These are phyloP conservation scores for Tetramorium simillimum DNA, from an alignment of 1,140 invertebrate genomes.

Conservation along the genomic window DNA sequence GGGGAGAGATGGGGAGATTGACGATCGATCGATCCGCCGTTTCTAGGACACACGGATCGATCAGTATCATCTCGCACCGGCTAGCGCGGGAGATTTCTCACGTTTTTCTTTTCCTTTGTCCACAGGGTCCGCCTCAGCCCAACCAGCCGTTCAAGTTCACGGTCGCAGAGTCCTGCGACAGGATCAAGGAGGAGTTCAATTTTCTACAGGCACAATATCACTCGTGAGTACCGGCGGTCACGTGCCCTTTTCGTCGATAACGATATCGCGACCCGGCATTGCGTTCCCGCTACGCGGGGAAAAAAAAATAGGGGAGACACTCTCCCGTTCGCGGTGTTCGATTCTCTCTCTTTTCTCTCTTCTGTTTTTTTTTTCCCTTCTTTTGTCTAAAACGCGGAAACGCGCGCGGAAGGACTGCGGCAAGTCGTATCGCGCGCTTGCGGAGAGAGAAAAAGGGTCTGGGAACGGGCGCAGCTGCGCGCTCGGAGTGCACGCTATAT, in stretches of 20 bases:
- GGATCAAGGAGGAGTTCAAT: constrained; percentile 96
- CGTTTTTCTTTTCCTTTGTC: constrained; percentile 80
- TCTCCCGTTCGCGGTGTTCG: neutral
- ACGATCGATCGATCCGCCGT: neutral
- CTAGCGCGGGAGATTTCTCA: neutral
- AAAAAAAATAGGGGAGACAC: neutral
- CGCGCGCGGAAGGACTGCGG: constrained; percentile 36
- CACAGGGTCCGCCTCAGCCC: constrained; percentile 93
- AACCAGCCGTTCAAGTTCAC: constrained; percentile 97
- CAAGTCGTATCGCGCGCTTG: constrained; percentile 11
- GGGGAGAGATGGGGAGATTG: neutral
- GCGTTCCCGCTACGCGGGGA: neutral
- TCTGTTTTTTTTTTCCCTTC: neutral
- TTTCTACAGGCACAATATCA: constrained; percentile 95
- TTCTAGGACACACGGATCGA: constrained; percentile 24
- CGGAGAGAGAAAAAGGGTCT: constrained; percentile 56
- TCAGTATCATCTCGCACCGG: neutral
- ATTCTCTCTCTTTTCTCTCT: constrained; percentile 15
- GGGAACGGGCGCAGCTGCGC: constrained; percentile 74
- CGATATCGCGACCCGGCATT: neutral
- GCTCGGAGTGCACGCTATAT: constrained; percentile 67
- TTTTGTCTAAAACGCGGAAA: constrained; percentile 18
- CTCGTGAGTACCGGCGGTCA: constrained; percentile 87
- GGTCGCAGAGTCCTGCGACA: constrained; percentile 95
- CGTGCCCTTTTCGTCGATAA: neutral